A percentile compares a stretch with the other conserved stretches of the same genome.
Evolutionary conservation across 2,888 invertebrate genomes (phyloP).

Genomic region (Melipona bicolor): DNA sequence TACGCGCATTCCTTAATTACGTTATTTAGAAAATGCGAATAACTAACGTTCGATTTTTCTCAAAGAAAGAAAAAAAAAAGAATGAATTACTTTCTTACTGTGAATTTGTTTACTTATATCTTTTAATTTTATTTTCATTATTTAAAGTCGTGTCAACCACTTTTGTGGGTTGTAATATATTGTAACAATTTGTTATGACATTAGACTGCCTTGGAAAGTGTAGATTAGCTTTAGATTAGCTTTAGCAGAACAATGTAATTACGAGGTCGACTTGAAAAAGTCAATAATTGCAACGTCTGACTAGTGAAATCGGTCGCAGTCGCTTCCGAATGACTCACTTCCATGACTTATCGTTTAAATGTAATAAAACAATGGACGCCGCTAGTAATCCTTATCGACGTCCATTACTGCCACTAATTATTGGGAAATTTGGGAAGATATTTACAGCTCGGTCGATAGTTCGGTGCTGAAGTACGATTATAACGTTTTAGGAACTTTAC

Average conservation of each 20-base stretch:
- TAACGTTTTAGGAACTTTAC: slow-evolving; percentile 6
- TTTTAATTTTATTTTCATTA: no score
- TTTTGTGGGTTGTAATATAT: no score
- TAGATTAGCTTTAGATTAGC: no score
- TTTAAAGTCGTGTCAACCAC: no score
- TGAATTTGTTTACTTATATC: not conserved
- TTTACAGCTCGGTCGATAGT: not conserved
- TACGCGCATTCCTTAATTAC: not conserved
- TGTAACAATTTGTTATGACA: no score
- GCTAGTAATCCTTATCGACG: not conserved
- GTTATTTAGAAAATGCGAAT: not conserved
- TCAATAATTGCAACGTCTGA: no score
- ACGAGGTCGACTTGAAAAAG: no score
- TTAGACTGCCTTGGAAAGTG: no score
- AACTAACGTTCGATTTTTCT: not conserved
- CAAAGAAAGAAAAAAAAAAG: not conserved
- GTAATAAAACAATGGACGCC: no score
- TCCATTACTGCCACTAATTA: not conserved
- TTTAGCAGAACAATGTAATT: no score
- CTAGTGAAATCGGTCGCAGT: not conserved
- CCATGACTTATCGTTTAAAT: no score
- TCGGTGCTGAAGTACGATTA: not conserved
- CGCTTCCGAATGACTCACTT: not conserved
- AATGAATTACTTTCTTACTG: not conserved
- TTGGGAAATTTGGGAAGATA: not conserved